Evolutionary conservation across 1,140 invertebrate genomes (phyloP).

Genomic region (Drosophila murphyi): DNA sequence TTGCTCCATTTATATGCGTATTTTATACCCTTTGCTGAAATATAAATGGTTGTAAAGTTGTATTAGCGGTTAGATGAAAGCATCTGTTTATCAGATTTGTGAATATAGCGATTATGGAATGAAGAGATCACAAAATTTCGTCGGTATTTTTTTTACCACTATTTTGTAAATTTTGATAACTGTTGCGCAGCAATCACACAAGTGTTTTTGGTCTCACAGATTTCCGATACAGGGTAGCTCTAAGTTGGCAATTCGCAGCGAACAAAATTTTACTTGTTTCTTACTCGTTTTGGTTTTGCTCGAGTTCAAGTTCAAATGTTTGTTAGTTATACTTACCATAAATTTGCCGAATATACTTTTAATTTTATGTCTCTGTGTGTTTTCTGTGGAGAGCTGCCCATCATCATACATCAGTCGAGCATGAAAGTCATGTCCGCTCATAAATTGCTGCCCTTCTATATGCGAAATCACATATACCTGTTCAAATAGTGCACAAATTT

Average conservation of each 20-base stretch:
- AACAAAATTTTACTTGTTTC: conserved; percentile 7
- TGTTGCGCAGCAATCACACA: too few relatives aligned
- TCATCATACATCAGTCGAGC: conserved; percentile 68
- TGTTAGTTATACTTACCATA: conserved; percentile 46
- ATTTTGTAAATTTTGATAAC: too few relatives aligned
- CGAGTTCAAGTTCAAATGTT: conserved; percentile 52
- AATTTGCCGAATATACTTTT: conserved; percentile 44
- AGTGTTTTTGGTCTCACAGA: too few relatives aligned
- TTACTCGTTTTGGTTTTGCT: conserved; percentile 32
- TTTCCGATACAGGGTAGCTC: conserved; percentile 2
- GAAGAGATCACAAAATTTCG: too few relatives aligned
- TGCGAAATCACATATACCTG: conserved; percentile 14
- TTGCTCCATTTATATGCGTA: conserved; percentile 13
- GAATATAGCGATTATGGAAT: too few relatives aligned
- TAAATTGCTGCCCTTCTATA: conserved; percentile 63
- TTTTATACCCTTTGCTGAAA: conserved; percentile 20
- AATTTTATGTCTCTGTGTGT: conserved; percentile 19
- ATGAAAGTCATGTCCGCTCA: conserved; percentile 80
- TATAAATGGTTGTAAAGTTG: not conserved
- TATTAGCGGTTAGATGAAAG: too few relatives aligned
- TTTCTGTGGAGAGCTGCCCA: conserved; percentile 47
- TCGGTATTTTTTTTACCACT: too few relatives aligned
- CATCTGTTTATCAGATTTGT: too few relatives aligned
- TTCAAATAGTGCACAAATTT: conserved; percentile 53
- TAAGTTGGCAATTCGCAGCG: not conserved